phyloP scores from a whole-genome alignment of 1,140 invertebrate genomes.

The Aethina tumida region DNA sequence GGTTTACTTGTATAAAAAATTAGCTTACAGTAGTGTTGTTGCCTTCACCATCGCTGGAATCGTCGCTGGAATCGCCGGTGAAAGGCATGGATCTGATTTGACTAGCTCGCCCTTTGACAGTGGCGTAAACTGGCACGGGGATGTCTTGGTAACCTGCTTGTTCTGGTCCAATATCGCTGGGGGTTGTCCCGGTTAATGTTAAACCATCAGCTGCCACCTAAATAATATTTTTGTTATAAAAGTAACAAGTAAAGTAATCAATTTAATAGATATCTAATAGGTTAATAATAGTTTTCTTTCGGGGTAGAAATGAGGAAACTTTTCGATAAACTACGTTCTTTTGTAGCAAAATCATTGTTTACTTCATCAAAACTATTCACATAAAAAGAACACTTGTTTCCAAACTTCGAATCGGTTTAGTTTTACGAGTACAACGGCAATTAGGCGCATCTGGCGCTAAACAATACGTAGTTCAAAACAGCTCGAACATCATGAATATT shows the following conservation, averaged over 20 bases:
- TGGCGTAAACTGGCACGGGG: constrained; percentile 89
- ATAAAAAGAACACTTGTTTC: too few species aligned
- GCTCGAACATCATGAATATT: too few species aligned
- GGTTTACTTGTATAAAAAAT: constrained; percentile 1
- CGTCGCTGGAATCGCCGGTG: constrained; percentile 88
- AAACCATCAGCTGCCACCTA: constrained; percentile 78
- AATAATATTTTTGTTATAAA: too few species aligned
- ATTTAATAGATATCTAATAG: constrained; percentile 4
- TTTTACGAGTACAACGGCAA: too few species aligned
- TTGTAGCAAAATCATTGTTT: too few species aligned
- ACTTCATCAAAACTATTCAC: too few species aligned
- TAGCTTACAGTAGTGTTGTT: constrained; percentile 50
- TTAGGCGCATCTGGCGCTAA: too few species aligned
- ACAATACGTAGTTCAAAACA: too few species aligned
- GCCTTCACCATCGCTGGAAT: constrained; percentile 86
- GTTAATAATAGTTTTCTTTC: too few species aligned
- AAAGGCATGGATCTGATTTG: constrained; percentile 94
- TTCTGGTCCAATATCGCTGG: constrained; percentile 38
- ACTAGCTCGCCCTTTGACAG: constrained; percentile 89
- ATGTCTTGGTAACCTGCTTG: constrained; percentile 70
- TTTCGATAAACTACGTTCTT: too few species aligned
- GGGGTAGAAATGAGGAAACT: too few species aligned
- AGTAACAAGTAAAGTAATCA: constrained; percentile 3
- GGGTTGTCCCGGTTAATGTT: constrained; percentile 39
- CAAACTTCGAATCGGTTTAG: too few species aligned